phyloP scores from a whole-genome alignment of 2,888 invertebrate genomes.

The Encarsia formosa region DNA sequence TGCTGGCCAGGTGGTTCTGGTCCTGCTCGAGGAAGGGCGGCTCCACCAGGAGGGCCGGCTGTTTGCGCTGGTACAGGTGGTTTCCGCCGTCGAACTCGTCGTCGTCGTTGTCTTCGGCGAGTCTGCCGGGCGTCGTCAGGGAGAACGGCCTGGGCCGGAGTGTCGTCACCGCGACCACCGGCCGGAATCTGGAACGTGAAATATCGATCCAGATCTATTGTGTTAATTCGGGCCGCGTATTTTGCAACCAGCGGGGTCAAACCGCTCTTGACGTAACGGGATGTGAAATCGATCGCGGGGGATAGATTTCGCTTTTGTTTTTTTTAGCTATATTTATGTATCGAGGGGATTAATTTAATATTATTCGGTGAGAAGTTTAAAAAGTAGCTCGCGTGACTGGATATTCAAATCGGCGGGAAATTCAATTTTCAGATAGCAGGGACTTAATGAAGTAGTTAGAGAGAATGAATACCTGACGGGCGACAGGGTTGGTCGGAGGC shows the following conservation, averaged over 20 bases:
- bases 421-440: no score
- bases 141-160: constrained; percentile 32
- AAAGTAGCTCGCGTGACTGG: no score
- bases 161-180: constrained; percentile 29
- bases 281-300: no score
- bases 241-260: no score
- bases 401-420: no score
- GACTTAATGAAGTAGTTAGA: no score
- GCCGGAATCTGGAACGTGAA: constrained; percentile 6
- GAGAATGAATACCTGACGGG: not conserved
- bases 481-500: not conserved
- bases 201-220: not conserved
- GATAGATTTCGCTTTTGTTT: no score
- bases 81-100: constrained; percentile 33
- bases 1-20: constrained; percentile 23
- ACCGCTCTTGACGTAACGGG: no score
- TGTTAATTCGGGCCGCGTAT: not conserved
- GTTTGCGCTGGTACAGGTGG: constrained; percentile 30
- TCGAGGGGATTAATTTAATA: no score
- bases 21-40: constrained; percentile 29
- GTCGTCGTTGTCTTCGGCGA: constrained; percentile 1
- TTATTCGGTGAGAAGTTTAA: no score
- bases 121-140: constrained; percentile 26
- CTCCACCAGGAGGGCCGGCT: constrained; percentile 31
- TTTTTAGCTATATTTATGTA: no score